Evolutionary conservation across 2,113 vertebrate genomes (phyloP).

Genomic region (Junco hyemalis): DNA sequence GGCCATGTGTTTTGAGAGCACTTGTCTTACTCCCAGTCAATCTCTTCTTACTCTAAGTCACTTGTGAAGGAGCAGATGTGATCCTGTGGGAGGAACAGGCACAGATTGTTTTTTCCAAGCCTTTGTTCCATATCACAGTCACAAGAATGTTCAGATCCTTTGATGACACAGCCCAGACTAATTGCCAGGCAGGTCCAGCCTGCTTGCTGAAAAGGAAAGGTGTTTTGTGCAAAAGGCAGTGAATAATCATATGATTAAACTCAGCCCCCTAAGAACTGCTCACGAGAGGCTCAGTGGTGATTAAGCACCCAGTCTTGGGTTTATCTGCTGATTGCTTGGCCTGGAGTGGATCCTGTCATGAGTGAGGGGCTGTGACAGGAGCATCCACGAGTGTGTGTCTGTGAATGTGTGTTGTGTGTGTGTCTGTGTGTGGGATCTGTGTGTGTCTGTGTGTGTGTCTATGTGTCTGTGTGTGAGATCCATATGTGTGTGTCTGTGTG

Average conservation of each 20-base stretch:
- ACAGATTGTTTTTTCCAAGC: neutral
- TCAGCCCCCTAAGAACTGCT: neutral
- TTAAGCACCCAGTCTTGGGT: neutral
- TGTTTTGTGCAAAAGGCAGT: neutral
- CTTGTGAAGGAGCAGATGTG: neutral
- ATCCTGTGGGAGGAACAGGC: neutral
- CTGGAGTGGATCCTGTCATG: neutral
- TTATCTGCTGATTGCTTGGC: neutral
- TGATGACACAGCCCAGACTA: neutral
- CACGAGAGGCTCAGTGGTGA: neutral
- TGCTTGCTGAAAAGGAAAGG: neutral
- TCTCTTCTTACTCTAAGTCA: neutral
- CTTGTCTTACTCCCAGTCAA: neutral
- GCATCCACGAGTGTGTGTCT: neutral
- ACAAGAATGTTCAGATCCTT: neutral
- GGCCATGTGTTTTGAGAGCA: neutral
- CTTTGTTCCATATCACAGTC: neutral
- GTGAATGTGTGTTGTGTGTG: neutral
- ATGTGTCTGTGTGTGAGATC: too few relatives aligned
- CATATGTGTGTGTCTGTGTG: too few relatives aligned
- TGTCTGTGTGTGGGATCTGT: neutral
- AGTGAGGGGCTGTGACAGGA: neutral
- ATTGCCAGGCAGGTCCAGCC: neutral
- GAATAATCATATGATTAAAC: slow-evolving; percentile 41
- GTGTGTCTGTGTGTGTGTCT: neutral